Evolutionary conservation across 2,888 invertebrate species (phyloP), one percentile per base, ranked within the genome.

Genomic region (Stenchaetothrips biformis): DNA sequence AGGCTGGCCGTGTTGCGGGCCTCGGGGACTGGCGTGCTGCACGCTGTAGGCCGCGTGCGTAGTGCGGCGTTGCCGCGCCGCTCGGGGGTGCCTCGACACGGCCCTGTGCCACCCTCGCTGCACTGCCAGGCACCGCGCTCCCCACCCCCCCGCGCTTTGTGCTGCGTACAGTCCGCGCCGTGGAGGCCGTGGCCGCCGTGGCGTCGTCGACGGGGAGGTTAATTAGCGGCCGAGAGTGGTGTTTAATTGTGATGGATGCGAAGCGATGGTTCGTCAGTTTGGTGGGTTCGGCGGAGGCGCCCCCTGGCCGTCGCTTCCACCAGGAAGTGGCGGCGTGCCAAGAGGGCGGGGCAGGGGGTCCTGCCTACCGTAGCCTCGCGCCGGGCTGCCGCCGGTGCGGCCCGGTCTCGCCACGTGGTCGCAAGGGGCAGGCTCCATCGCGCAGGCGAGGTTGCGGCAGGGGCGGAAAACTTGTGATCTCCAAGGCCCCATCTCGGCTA

Each of bases 291-390:
- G 37, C 37, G 37, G 37, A 37, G 53, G 53, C 16, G 13, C 53
- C 16, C 13, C 53, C 53, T 7, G 53, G 9, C 13, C 9, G 53
- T 16, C 53, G 53, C 53, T 2, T 2, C 4, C 37, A 67, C 67
- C 67, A 67, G 67, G 67, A 67, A 67, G 67, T 67, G 67, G 67
- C 67, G 67, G 67, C 1, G 67, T 21, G 67, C 67, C 67, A 67
- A 67, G 67, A 21, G 79, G 79, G 77, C 16, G 77, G 48, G 53
- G 74, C 53, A 49, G 21, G 77, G 78, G 80, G 80, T n/a, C n/a
- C 25, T 47, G 79, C 53, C 6, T 67, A 21, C 1, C 21, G 67
- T 67, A 67, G 67, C 67, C 67, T 67, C 67, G 67, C 67, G 4
- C 21, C 21, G 25, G 67, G 67, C 21, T 37, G 37, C 2, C 37